Evolutionary conservation across 2,888 invertebrate genomes (phyloP), one percentile per base, ranked within the genome.

Genomic region (Mechanitis mazaeus): DNA sequence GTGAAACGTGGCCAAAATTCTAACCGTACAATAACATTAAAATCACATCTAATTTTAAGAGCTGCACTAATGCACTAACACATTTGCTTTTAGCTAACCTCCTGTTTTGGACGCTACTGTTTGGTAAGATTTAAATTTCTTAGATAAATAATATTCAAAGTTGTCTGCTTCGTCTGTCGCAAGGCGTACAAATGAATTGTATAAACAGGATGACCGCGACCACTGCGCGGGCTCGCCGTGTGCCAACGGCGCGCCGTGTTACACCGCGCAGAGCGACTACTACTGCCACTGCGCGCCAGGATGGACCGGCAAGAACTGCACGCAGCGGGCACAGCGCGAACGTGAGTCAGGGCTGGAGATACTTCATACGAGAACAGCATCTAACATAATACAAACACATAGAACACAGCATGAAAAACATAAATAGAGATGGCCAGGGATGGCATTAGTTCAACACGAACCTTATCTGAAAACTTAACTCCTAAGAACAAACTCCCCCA

Each of bases 171-270:
- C 2, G 38, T 38, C 46, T 12, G 20, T 11, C 28, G n/a, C 33
- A 20, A 1, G 56, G 33, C 31, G 4, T 7, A 50, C 31, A n/a
- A 7, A 4, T 50, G 31, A 50, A 50, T 4, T 28, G 45, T 56
- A 60, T 54, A 20, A 87, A 63, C 89, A 95, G 94, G 94, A 95
- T 80, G 95, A 96, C 76, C 94, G 95, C 76, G 96, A 96, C 81
- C 96, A 97, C 81, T 98, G 98, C 90, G 96, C 95, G 68, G 94
- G 94, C 50, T 93, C 95, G 68, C 97, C 97, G 2, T 98, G 98
- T 84, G 93, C 93, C 64, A 97, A 97, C 85, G 94, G 94, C 31
- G 96, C 96, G 28, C 93, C 94, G 33, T 97, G 97, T 82, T 94
- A 95, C 82, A 97, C 96, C 74, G 95, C 96, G 7, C 96, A 96